Percentiles rank a stretch among this genome's conserved stretches.
phyloP scores from a whole-genome alignment of 2,888 invertebrate species.

The Liopterus haemorrhoidalis region DNA sequence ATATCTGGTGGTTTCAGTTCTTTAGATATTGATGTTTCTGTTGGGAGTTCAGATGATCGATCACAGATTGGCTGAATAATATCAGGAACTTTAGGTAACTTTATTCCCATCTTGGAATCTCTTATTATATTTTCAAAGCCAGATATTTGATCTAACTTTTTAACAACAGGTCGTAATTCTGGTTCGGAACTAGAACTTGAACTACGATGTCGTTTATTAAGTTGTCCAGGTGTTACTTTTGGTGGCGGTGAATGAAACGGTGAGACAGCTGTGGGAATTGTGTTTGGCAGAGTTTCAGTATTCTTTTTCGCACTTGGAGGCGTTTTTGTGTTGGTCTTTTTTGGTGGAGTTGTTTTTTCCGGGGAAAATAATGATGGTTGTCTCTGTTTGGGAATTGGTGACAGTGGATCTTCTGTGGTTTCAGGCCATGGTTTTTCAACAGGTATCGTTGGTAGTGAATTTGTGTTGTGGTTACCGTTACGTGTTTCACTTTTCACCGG shows the following conservation, averaged over 20 bases:
- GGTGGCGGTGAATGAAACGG: conserved; percentile 29
- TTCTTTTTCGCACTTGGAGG: conserved; percentile 35
- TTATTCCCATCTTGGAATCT: conserved; percentile 47
- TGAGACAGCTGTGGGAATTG: conserved; percentile 31
- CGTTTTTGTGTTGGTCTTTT: conserved; percentile 35
- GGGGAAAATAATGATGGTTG: conserved; percentile 64
- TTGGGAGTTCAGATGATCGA: conserved; percentile 6
- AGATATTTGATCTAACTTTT: conserved; percentile 57
- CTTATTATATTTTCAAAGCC: conserved; percentile 57
- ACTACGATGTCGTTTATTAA: conserved; percentile 40
- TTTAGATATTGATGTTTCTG: conserved; percentile 38
- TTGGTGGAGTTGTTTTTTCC: conserved; percentile 51
- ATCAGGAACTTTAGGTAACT: conserved; percentile 39
- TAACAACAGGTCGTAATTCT: conserved; percentile 56
- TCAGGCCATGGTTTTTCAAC: conserved; percentile 23
- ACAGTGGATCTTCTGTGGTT: conserved; percentile 23
- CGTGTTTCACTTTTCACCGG: conserved; percentile 15
- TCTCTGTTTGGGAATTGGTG: conserved; percentile 31
- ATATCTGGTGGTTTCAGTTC: conserved; percentile 46
- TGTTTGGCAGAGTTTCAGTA: conserved; percentile 39
- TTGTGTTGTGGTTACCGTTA: neutral
- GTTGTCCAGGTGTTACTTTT: conserved; percentile 30
- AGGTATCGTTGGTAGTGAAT: too few relatives aligned
- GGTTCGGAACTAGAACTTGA: conserved; percentile 53
- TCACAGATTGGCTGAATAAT: conserved; percentile 38